These are phyloP conservation scores for Phrynocephalus guinanensis DNA, from an alignment of 2,797 vertebrate species.

Conservation along the genomic window DNA sequence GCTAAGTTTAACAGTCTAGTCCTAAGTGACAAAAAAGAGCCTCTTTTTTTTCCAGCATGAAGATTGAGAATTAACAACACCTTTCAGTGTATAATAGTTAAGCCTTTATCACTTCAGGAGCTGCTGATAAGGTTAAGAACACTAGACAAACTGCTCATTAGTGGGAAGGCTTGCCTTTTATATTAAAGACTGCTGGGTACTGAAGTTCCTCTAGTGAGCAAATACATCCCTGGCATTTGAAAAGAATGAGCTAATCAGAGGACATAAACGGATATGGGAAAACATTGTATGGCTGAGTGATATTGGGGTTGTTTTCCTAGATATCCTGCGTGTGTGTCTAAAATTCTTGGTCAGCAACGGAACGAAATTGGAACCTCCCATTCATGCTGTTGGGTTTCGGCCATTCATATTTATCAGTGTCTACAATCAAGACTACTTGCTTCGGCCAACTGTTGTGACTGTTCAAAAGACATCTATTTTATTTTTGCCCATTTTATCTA, in stretches of 20 bases:
- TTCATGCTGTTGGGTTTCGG: background rate
- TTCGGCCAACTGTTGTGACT: background rate
- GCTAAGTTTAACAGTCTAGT: constrained; percentile 80
- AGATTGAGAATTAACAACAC: constrained; percentile 87
- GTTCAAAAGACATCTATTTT: background rate
- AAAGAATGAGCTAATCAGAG: constrained; percentile 76
- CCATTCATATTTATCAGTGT: background rate
- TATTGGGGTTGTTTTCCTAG: constrained; percentile 61
- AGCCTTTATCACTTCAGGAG: constrained; percentile 85
- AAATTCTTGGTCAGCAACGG: constrained; percentile 19
- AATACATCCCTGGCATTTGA: constrained; percentile 82
- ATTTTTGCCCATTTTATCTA: too few species aligned
- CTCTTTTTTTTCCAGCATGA: constrained; percentile 73
- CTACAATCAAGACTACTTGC: background rate
- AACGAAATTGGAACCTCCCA: constrained; percentile 4
- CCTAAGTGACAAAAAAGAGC: constrained; percentile 80
- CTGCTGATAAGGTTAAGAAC: constrained; percentile 88
- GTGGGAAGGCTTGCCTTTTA: constrained; percentile 85
- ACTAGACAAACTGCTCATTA: constrained; percentile 87
- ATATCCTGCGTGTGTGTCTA: background rate
- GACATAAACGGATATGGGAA: constrained; percentile 78
- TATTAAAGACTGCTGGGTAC: constrained; percentile 84
- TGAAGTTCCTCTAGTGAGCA: constrained; percentile 82
- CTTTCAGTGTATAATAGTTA: constrained; percentile 84
- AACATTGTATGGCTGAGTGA: constrained; percentile 67